phyloP scores from a whole-genome alignment of 1,140 invertebrate genomes.

The Onthophagus taurus region DNA sequence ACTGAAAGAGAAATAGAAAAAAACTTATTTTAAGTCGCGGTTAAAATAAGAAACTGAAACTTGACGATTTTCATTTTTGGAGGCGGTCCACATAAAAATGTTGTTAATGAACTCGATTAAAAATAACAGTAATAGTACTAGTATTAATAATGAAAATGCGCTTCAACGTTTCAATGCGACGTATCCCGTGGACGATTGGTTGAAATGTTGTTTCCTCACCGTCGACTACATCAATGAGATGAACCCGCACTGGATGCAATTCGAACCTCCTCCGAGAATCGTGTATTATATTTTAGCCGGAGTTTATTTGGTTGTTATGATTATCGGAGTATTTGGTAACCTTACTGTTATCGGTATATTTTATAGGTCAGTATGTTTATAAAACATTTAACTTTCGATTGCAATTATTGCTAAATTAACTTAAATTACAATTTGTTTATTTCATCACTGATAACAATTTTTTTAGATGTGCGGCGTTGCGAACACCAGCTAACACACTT shows the following conservation, averaged over 20 bases:
- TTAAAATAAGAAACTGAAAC: no score
- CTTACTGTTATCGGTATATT: conserved; percentile 55
- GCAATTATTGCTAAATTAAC: background rate
- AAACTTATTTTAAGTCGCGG: no score
- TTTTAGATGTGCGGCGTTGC: conserved; percentile 56
- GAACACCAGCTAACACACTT: conserved; percentile 66
- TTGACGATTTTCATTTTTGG: no score
- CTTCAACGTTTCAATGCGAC: no score
- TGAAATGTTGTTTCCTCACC: conserved; percentile 41
- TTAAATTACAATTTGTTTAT: conserved; percentile 9
- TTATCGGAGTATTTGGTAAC: conserved; percentile 53
- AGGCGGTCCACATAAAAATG: no score
- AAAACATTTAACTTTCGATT: background rate
- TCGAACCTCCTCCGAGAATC: conserved; percentile 43
- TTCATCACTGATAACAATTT: no score
- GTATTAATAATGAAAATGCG: no score
- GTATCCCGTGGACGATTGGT: conserved; percentile 45
- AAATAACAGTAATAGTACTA: no score
- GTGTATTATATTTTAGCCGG: conserved; percentile 47
- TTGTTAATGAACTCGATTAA: no score
- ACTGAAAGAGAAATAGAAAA: no score
- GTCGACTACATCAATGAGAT: conserved; percentile 49
- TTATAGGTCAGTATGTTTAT: conserved; percentile 43
- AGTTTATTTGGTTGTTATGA: conserved; percentile 49
- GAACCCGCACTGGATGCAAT: conserved; percentile 57